Base-by-base conservation (phyloP, 2,797 vertebrate genomes). In the Microctenopoma stevenorrisi region DNA sequence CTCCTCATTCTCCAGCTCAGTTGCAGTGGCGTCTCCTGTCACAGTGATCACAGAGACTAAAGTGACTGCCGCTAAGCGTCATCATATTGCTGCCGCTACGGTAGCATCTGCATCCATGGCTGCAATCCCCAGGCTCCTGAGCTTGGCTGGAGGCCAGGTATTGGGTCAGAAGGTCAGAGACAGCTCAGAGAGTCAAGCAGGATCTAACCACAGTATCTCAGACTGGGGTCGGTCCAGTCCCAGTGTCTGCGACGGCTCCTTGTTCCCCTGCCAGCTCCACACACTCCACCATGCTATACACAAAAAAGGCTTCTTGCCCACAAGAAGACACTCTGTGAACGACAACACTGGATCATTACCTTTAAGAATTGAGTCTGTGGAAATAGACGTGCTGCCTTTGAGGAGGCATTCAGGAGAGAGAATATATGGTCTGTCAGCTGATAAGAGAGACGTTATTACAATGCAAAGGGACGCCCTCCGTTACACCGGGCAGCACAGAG, bases 51-150 rank as follows among this genome's bases (percentile, higher is more conserved):
- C 69, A 4, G 72, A 90, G 78, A 49, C 22, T 35, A 87, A 68
- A 67, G 40, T 10, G 44, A 60, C 48, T 7, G 25, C 57, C 2
- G 15, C 50, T 1, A 83, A 89, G 47, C 68, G n/a, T 5, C 66
- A 38, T 30, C 74, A 54, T n/a, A 65, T 90, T 0, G 60, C 86
- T 2, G 68, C 74, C 2, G 79, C 93, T 0, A 90, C 93, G 69
- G 91, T 86, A 3, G 85, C 89, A 0, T 64, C 89, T 5, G 83
- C 46, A 3, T 89, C 94, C 50, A 84, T 93, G 0, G 85, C 78
- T 0, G 86, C 90, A 1, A 61, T 88, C 42, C 94, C 95, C 13
- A 89, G 92, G 76, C 71, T 94, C 60, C 49, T 95, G 30, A 91
- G 90, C 55, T 89, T 94, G 37, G 84, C 89, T n/a, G 44, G 78